Evolutionary conservation across 2,888 invertebrate genomes (phyloP).

Genomic region (Eupeodes luniger): DNA sequence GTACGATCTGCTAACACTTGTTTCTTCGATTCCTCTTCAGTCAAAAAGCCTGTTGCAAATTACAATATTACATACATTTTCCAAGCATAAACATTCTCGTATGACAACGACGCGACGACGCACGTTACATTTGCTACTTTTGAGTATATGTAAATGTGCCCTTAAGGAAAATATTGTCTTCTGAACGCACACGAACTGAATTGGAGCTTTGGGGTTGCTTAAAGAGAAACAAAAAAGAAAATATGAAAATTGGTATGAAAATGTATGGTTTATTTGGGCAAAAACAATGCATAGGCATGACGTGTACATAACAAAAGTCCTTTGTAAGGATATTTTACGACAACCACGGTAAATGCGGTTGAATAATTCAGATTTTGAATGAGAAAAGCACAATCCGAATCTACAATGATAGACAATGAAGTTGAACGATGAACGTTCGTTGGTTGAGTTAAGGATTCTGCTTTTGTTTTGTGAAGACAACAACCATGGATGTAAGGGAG

Average conservation of each 20-base stretch:
- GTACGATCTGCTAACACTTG: not conserved
- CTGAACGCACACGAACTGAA: not conserved
- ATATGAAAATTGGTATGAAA: constrained; percentile 1
- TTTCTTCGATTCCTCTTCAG: not conserved
- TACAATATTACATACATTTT: too few species aligned
- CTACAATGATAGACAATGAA: not conserved
- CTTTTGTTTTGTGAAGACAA: constrained; percentile 14
- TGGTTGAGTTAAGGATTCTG: not conserved
- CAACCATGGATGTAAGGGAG: too few species aligned
- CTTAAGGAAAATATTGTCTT: not conserved
- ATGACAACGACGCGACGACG: too few species aligned
- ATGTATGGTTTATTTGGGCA: not conserved
- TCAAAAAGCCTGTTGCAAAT: too few species aligned
- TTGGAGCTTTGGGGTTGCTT: not conserved
- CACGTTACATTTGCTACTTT: constrained; percentile 2
- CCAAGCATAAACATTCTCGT: not conserved
- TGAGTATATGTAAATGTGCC: not conserved
- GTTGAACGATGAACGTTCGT: constrained; percentile 7
- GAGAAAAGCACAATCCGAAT: not conserved
- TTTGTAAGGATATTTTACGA: not conserved
- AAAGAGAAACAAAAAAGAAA: not conserved
- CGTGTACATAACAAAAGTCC: not conserved
- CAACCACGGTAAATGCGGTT: constrained; percentile 8
- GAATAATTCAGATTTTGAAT: constrained; percentile 4
- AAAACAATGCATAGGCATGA: not conserved